Evolutionary conservation across 2,113 vertebrate species (phyloP).

Genomic region (Propithecus coquereli): DNA sequence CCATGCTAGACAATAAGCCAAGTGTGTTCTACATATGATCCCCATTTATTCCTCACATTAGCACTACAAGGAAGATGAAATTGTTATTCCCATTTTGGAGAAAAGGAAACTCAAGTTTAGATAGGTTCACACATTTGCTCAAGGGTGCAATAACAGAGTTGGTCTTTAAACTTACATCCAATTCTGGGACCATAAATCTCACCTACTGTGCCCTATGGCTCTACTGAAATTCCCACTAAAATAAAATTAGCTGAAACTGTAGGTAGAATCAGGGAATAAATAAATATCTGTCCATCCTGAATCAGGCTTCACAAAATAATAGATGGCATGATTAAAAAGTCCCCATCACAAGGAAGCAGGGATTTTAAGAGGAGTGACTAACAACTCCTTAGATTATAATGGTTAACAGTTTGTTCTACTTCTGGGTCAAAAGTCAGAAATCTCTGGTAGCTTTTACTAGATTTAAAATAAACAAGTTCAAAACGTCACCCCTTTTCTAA

Average conservation of each 20-base stretch:
- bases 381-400: not conserved
- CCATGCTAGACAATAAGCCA: not conserved
- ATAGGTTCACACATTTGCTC: not conserved
- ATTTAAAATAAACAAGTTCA: conserved; percentile 46
- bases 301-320: not conserved
- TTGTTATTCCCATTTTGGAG: not conserved
- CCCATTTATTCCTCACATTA: not conserved
- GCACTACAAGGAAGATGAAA: not conserved
- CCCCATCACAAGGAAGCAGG: not conserved
- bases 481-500: conserved; percentile 40
- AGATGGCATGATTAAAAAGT: not conserved
- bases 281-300: not conserved
- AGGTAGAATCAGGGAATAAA: not conserved
- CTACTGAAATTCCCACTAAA: not conserved
- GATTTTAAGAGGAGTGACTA: not conserved
- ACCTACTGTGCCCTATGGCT: not conserved
- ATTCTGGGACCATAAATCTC: not conserved
- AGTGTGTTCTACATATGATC: not conserved
- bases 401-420: not conserved
- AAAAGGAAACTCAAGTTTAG: not conserved
- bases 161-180: not conserved
- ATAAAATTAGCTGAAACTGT: not conserved
- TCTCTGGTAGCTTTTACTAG: conserved; percentile 27
- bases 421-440: conserved; percentile 44
- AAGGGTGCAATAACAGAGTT: not conserved